Evolutionary conservation across 2,797 vertebrate species (phyloP).

Genomic region (Epinephelus malabaricus): DNA sequence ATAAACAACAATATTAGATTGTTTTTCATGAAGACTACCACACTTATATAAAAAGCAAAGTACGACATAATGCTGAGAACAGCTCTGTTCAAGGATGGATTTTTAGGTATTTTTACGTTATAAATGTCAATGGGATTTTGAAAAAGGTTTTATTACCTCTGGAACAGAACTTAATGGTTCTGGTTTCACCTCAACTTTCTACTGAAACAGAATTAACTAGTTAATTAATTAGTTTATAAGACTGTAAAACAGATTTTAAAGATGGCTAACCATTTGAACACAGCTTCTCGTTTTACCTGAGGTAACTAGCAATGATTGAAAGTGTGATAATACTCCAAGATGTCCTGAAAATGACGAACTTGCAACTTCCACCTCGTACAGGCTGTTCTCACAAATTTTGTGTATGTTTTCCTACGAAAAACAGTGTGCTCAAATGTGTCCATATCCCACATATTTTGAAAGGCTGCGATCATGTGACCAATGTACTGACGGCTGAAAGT

Average conservation of each 20-base stretch:
- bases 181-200: neutral
- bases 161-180: neutral
- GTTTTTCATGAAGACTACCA: neutral
- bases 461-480: too few relatives aligned
- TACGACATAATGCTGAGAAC: neutral
- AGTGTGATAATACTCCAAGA: neutral
- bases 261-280: neutral
- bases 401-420: too few relatives aligned
- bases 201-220: neutral
- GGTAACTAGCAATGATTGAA: neutral
- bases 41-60: neutral
- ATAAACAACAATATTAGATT: neutral
- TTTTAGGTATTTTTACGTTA: neutral
- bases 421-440: too few relatives aligned
- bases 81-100: neutral
- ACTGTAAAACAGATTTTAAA: neutral
- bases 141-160: neutral
- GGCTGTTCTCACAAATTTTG: too few relatives aligned
- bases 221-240: neutral
- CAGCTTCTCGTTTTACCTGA: neutral
- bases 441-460: too few relatives aligned
- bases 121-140: neutral
- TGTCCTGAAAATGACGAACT: neutral
- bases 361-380: neutral
- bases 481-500: too few relatives aligned